Evolutionary conservation across 2,888 invertebrate species (phyloP).

Genomic region (Psococerastis gibbosa): DNA sequence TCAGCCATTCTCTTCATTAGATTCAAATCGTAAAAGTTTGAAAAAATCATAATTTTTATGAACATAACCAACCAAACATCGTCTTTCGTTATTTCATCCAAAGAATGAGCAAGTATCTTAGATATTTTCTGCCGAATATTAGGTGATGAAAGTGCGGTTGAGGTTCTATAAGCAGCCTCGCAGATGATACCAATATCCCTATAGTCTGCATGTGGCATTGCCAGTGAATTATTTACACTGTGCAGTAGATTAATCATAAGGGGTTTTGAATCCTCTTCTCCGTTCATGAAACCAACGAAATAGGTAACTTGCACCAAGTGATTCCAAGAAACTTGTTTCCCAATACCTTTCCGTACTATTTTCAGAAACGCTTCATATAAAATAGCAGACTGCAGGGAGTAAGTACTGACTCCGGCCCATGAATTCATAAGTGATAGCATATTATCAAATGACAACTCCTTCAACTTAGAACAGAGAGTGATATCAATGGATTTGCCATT

Average conservation of each 20-base stretch:
- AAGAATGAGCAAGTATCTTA: conserved; percentile 23
- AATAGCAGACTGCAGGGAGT: background rate
- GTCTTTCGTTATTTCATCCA: conserved; percentile 23
- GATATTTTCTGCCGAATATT: conserved; percentile 23
- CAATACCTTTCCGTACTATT: background rate
- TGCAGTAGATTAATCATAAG: conserved; percentile 21
- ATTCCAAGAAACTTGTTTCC: background rate
- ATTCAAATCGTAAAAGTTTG: conserved; percentile 11
- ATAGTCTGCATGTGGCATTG: conserved; percentile 14
- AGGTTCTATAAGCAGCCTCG: conserved; percentile 25
- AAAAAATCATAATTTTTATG: conserved; percentile 25
- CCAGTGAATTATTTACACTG: conserved; percentile 19
- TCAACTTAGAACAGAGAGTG: background rate
- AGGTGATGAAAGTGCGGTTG: conserved; percentile 17
- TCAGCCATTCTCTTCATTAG: conserved; percentile 11
- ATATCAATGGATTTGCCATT: no score
- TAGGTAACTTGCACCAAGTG: conserved; percentile 25
- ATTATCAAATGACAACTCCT: background rate
- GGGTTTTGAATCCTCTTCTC: conserved; percentile 19
- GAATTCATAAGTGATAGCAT: background rate
- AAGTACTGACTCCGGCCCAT: background rate
- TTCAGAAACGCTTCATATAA: conserved; percentile 5
- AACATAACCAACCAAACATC: conserved; percentile 25
- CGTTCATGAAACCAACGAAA: conserved; percentile 25
- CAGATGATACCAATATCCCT: conserved; percentile 26